Evolutionary conservation across 1,140 invertebrate genomes (phyloP), one percentile per base, ranked within the genome.

Genomic region (Drosophila leontia): DNA sequence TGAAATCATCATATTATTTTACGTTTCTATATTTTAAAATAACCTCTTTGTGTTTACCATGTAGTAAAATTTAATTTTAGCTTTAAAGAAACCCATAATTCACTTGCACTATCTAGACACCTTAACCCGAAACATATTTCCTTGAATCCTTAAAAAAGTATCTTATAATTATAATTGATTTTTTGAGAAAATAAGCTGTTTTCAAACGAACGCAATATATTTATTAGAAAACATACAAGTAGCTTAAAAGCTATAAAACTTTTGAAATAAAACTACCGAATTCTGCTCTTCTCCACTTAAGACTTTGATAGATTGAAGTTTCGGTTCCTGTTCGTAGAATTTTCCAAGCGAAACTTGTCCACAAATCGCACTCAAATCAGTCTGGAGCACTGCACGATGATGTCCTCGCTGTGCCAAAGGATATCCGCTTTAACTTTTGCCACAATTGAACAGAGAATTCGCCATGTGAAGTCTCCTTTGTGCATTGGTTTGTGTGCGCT

Each of bases 391-490:
- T 42, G 70, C 68, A 71, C 70, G 70, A 44, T 72, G 67, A 60
- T 72, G 70, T 60, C 70, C 70, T 72, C 32, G 70, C 68, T 72
- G 63, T 62, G 70, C 68, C 70, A 74, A 74, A 74, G 70, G 70
- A 74, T 72, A 72, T 74, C 70, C 70, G 70, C 70, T 74, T 74
- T 72, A 74, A 74, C 68, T 74, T 74, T 74, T 74, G 70, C 70
- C 70, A 70, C 70, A 74, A 74, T 72, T 60, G 70, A 74, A 74
- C 68, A 17, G 68, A 72, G 68, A 74, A 72, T 60, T 72, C 69
- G 67, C 39, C 44, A 55, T 68, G 67, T 53, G 67, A 51, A 67
- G 64, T 55, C 48, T 63, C 23, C 26, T 42, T 63, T 72, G 65
- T 72, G 61, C 17, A 32, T 37, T 29, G 57, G 42, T 26, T 39